Base-by-base conservation (phyloP, 2,888 invertebrate species). In the Diaperis boleti region DNA sequence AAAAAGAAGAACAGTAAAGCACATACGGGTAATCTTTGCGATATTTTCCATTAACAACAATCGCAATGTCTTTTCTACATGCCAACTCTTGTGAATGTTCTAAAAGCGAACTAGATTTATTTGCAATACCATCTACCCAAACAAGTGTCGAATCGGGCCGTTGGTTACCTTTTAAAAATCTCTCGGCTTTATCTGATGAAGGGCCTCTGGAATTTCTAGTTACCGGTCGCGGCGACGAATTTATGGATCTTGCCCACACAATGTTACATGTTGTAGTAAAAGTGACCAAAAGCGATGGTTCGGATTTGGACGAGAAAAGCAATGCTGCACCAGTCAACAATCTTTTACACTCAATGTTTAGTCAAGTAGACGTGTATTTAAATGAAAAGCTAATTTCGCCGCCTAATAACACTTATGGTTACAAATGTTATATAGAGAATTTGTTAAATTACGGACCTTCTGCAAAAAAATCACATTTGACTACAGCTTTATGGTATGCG, bases 121-220 rank as follows among this genome's bases (percentile, higher is more conserved):
- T 73, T 54, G 56, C 63, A 3, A 8, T 74, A 37, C 71, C 73
- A 0, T 65, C 70, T 3, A 72, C 72, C 10, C 70, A 72, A 57
- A 69, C 67, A 0, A 60, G 67, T 7, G 70, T 75, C 4, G 70
- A 72, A 56, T 39, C 17, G 2, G 65, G 65, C 0, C 44, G 66
- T 2, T 72, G 64, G 64, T 49, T 74, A 0, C 66, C 71, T 13
- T 74, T 72, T 49, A 72, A 73, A 42, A 69, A 70, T 0, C 44
- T 72, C 5, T 68, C 70, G 1, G 67, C 64, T 1, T 26, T 74
- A n/a, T 62, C 68, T 0, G 69, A 73, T 11, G 66, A 71, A 26
- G 37, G 66, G 3, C 69, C 67, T 0, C 67, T 76, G 1, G 72
- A 75, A 42, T 73, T 75, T 59, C 59, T 64, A 7, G 26, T 74